Evolutionary conservation across 2,113 vertebrate genomes (phyloP).

Genomic region (zebrafish (Danio rerio)): DNA sequence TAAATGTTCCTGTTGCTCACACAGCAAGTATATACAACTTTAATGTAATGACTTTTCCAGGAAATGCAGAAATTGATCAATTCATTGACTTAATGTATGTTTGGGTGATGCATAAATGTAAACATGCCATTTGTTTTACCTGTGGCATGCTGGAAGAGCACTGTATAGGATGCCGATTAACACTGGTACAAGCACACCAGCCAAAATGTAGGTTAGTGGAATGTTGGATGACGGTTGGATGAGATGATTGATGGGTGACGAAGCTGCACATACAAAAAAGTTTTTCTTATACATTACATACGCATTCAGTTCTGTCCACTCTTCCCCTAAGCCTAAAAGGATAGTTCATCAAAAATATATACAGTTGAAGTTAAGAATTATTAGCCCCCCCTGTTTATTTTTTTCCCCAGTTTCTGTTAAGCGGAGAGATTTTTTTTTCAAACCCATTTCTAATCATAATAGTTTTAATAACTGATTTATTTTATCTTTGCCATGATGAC

Average conservation of each 20-base stretch:
- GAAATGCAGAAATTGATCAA: neutral
- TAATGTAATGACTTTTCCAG: neutral
- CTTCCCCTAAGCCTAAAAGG: no score
- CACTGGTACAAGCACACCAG: slow-evolving; percentile 24
- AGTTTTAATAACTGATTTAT: no score
- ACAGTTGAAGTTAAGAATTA: no score
- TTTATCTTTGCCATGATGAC: no score
- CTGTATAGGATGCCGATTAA: slow-evolving; percentile 63
- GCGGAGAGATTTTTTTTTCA: no score
- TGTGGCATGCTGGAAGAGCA: slow-evolving; percentile 65
- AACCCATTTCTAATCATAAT: no score
- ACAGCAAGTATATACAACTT: neutral
- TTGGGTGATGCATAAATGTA: neutral
- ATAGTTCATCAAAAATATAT: no score
- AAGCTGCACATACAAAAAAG: slow-evolving; percentile 53
- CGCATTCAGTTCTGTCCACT: no score
- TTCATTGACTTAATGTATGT: neutral
- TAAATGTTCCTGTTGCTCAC: neutral
- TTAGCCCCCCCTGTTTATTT: no score
- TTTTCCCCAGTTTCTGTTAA: no score
- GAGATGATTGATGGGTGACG: slow-evolving; percentile 39
- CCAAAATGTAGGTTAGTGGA: slow-evolving; percentile 58
- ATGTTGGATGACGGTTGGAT: slow-evolving; percentile 37
- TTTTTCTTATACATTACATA: no score
- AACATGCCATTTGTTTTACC: slow-evolving; percentile 56